Evolutionary conservation across 2,888 invertebrate genomes (phyloP).

Genomic region (Flexamia atlantica): DNA sequence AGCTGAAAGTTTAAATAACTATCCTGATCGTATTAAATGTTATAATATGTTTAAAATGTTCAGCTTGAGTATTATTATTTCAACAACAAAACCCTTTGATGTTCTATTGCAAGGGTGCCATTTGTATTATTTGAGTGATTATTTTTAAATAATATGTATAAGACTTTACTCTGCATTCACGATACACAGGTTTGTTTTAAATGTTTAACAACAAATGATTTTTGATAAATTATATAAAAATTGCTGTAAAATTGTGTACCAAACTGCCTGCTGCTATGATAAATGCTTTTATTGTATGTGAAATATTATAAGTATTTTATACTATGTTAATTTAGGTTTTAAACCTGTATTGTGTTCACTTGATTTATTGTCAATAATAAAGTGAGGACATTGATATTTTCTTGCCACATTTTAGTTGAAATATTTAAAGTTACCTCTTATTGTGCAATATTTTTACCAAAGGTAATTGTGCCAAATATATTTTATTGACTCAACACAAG

Average conservation of each 20-base stretch:
- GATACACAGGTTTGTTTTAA: not conserved
- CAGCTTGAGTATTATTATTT: not conserved
- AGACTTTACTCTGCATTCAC: not conserved
- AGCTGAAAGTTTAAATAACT: not conserved
- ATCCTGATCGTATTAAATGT: constrained; percentile 1
- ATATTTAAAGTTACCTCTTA: constrained; percentile 44
- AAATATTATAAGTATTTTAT: constrained; percentile 54
- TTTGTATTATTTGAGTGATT: not conserved
- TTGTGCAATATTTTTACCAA: constrained; percentile 59
- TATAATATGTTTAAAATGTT: not conserved
- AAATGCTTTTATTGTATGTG: constrained; percentile 62
- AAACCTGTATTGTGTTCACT: constrained; percentile 34
- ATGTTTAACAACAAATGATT: not conserved
- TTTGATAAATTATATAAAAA: constrained; percentile 1
- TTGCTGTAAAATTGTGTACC: constrained; percentile 6
- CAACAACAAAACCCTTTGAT: not conserved
- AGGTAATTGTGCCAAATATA: constrained; percentile 60
- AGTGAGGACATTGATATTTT: constrained; percentile 52
- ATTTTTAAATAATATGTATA: not conserved
- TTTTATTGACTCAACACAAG: constrained; percentile 23
- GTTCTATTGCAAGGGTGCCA: constrained; percentile 17
- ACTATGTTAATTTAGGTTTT: constrained; percentile 37
- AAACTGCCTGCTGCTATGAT: constrained; percentile 56
- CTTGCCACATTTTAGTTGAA: constrained; percentile 41
- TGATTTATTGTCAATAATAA: constrained; percentile 38